A percentile compares a stretch with the other conserved stretches of the same genome.
These are phyloP conservation scores for Aleiodes alternator DNA, from an alignment of 2,888 invertebrate species.

Conservation along the genomic window DNA sequence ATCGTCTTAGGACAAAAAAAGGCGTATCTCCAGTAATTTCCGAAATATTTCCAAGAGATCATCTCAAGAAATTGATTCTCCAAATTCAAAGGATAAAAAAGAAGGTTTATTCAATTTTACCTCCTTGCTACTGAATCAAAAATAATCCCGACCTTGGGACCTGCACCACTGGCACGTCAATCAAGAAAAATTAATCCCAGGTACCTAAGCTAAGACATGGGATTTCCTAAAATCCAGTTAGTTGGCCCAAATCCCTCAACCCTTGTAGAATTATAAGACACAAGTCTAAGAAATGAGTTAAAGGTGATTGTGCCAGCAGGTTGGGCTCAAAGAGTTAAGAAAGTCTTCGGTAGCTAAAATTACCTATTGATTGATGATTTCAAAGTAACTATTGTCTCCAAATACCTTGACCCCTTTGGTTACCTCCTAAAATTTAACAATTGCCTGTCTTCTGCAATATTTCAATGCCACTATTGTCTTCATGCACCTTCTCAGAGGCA, in stretches of 20 bases:
- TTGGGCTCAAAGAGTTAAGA: constrained; percentile 38
- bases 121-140: no score
- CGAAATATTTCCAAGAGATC: no score
- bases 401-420: constrained; percentile 52
- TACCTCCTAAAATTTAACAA: background rate
- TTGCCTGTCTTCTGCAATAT: constrained; percentile 53
- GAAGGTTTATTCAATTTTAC: no score
- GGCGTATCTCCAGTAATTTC: no score
- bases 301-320: constrained; percentile 23
- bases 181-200: constrained; percentile 51
- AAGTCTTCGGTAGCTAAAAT: constrained; percentile 40
- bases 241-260: constrained; percentile 49
- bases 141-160: background rate
- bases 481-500: constrained; percentile 52
- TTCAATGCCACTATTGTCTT: constrained; percentile 57
- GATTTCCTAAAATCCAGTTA: constrained; percentile 53
- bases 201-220: constrained; percentile 49
- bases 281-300: background rate
- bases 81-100: no score
- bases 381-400: constrained; percentile 5
- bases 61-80: no score
- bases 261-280: constrained; percentile 11
- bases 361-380: constrained; percentile 34
- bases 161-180: background rate
- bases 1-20: no score